These are phyloP conservation scores for Pogonomyrmex barbatus DNA, from an alignment of 1,140 invertebrate genomes.

Conservation along the genomic window DNA sequence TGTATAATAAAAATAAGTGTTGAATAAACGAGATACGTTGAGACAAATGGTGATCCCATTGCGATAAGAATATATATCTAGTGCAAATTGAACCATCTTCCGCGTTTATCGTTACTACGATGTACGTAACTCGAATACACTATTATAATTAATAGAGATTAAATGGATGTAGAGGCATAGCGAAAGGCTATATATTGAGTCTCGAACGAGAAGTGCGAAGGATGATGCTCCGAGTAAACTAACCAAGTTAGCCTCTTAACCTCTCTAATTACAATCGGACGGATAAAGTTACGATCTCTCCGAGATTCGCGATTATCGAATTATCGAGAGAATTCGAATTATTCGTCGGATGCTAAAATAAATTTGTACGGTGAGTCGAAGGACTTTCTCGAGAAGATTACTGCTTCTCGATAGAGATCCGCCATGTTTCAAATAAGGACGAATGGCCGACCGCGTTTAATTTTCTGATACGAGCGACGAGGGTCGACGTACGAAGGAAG, in stretches of 20 bases:
- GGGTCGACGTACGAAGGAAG: slow-evolving; percentile 51
- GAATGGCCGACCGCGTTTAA: slow-evolving; percentile 61
- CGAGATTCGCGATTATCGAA: slow-evolving; percentile 39
- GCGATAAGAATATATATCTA: background rate
- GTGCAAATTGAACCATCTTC: background rate
- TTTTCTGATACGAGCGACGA: slow-evolving; percentile 55
- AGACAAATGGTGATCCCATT: slow-evolving; percentile 64
- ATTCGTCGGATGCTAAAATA: background rate
- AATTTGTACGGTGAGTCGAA: background rate
- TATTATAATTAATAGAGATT: slow-evolving; percentile 7
- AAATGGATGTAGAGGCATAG: background rate
- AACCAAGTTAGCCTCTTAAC: slow-evolving; percentile 6
- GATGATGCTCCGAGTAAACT: background rate
- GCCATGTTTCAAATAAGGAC: slow-evolving; percentile 54
- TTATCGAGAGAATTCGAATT: background rate
- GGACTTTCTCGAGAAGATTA: slow-evolving; percentile 13
- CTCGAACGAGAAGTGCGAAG: background rate
- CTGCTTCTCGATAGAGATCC: slow-evolving; percentile 38
- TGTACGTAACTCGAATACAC: background rate
- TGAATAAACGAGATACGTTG: slow-evolving; percentile 82
- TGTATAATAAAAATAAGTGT: slow-evolving; percentile 83
- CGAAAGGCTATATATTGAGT: background rate
- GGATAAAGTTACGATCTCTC: slow-evolving; percentile 14
- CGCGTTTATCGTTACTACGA: background rate
- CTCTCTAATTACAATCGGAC: slow-evolving; percentile 24